These are phyloP conservation scores for Conistra vaccinii DNA, from an alignment of 2,888 invertebrate species.

Conservation along the genomic window DNA sequence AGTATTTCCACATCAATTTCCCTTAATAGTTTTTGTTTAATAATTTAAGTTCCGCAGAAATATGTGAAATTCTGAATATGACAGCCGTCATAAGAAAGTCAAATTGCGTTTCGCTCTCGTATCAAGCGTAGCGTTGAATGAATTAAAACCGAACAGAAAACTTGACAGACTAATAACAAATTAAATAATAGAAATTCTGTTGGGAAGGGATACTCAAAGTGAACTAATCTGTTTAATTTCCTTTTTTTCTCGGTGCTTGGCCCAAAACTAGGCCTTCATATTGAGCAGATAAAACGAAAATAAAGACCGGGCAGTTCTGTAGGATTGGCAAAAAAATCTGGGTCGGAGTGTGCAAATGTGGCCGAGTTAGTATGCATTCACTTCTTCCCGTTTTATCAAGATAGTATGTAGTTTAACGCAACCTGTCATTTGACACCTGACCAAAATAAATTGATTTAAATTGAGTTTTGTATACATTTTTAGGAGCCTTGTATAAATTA, in stretches of 20 bases:
- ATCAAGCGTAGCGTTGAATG: neutral
- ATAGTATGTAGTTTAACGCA: constrained; percentile 7
- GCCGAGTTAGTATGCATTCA: constrained; percentile 16
- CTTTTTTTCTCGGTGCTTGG: neutral
- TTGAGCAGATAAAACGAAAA: constrained; percentile 15
- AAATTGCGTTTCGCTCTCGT: constrained; percentile 5
- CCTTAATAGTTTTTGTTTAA: neutral
- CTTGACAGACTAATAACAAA: neutral
- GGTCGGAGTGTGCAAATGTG: constrained; percentile 14
- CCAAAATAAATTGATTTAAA: neutral
- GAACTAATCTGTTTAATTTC: neutral
- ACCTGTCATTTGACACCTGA: constrained; percentile 25
- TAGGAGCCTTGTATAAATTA: no score
- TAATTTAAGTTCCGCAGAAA: constrained; percentile 3
- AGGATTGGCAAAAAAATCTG: constrained; percentile 31
- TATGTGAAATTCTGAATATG: neutral
- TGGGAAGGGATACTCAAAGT: neutral
- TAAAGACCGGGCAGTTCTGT: constrained; percentile 23
- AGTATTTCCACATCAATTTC: neutral
- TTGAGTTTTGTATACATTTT: neutral
- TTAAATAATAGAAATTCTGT: neutral
- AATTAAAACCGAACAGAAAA: neutral
- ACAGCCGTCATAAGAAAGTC: constrained; percentile 11
- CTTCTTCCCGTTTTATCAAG: constrained; percentile 19
- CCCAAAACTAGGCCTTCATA: constrained; percentile 1